Evolutionary conservation across 2,797 vertebrate genomes (phyloP), one percentile per base, ranked within the genome.

Genomic region (Momotus momota): DNA sequence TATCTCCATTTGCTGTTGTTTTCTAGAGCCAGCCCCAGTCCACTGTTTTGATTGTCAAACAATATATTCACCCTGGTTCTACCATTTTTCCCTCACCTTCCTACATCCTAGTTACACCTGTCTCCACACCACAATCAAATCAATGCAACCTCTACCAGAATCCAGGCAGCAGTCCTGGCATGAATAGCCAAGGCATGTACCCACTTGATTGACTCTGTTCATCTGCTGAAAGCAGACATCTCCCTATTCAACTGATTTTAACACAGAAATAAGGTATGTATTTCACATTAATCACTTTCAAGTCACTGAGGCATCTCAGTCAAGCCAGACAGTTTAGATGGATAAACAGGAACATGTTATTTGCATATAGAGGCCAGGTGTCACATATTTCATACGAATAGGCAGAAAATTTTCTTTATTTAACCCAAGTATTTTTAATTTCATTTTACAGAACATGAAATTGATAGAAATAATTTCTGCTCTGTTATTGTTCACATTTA

Each of bases 181-280:
- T 13, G 52, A 64, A 14, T 1, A 81, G 25, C 26, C 72, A 85
- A n/a, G 0, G 0, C 0, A 0, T 52, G 57, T 60, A 86, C 71
- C 35, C 8, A 71, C 8, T 40, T 58, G 74, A 84, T 9, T 70
- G 88, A 81, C 54, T 84, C 18, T 21, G n/a, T 33, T n/a, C 9
- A 1, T 60, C 52, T 41, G 51, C 18, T 1, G 0, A 82, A 75
- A 80, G 74, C 25, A 89, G 21, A 60, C 3, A 1, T 40, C 12
- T 49, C 57, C 81, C 46, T 51, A 58, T 43, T 77, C 86, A 90
- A 27, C 43, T 38, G 60, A 77, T 78, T 66, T 27, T 58, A 86
- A 57, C 27, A 91, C 7, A 93, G 66, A 85, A 87, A 57, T 38
- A 55, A 91, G 40, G 77, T 41, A 78, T 15, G 82, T 65, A 45